A percentile compares a stretch with the other conserved stretches of the same genome.
Conservation (phyloP, 1,140 invertebrate species). For the Bombus terrestris region DNA sequence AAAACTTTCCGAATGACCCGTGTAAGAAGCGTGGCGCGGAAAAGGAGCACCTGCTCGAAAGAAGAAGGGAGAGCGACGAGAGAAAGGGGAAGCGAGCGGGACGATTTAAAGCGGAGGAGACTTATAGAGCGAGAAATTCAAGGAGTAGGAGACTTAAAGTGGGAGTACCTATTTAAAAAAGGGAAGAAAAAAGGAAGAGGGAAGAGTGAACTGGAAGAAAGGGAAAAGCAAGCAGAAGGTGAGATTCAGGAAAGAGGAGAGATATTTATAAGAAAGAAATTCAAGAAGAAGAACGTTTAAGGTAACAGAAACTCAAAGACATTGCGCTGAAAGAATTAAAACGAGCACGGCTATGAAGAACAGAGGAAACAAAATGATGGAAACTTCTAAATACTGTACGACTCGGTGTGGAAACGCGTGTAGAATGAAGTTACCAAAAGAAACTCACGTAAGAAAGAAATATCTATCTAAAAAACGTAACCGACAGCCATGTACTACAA, state of each 20-base stretch:
- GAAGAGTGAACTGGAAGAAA: constrained; percentile 7
- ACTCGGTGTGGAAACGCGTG: not conserved
- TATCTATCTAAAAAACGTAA: not conserved
- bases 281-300: constrained; percentile 22
- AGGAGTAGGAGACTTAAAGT: constrained; percentile 24
- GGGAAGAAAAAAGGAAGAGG: not conserved
- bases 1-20: constrained; percentile 33
- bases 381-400: not conserved
- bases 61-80: not conserved
- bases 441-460: not conserved
- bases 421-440: not conserved
- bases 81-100: not conserved
- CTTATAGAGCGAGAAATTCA: constrained; percentile 34
- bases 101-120: constrained; percentile 26
- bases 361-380: not conserved
- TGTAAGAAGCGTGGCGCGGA: constrained; percentile 15
- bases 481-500: no score
- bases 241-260: constrained; percentile 7
- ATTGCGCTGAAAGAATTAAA: constrained; percentile 2
- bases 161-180: not conserved
- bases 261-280: constrained; percentile 27
- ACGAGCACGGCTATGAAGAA: not conserved
- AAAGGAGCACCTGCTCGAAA: constrained; percentile 18
- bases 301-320: constrained; percentile 17
- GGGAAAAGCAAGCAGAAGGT: constrained; percentile 18